A percentile compares a stretch with the other conserved stretches of the same genome.
Conservation (phyloP, 2,113 vertebrate genomes). For the Otocyon megalotis region DNA sequence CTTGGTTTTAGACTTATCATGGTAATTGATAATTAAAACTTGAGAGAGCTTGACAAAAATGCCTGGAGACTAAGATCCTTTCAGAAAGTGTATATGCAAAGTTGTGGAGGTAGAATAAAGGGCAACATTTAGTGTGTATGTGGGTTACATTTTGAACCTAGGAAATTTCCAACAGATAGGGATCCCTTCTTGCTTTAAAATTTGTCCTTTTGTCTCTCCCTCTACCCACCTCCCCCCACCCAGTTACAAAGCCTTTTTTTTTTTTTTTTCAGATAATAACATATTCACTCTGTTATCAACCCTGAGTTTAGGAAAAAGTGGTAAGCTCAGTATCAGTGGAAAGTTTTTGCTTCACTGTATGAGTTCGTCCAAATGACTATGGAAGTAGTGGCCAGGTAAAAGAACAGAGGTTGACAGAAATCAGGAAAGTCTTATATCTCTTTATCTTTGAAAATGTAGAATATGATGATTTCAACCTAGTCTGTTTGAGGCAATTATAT, state of each 20-base stretch:
- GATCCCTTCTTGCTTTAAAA: not conserved
- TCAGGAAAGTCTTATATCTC: not conserved
- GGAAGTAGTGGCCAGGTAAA: not conserved
- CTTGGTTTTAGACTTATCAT: conserved; percentile 81
- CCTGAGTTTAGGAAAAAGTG: not conserved
- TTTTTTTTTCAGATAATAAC: not conserved
- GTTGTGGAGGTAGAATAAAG: conserved; percentile 1
- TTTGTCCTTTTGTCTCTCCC: not conserved
- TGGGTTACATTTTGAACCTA: not conserved
- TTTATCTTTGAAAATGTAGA: not conserved
- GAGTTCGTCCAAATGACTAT: not conserved
- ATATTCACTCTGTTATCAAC: not conserved
- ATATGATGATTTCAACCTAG: not conserved
- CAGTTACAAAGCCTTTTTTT: not conserved
- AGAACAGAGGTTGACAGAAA: not conserved
- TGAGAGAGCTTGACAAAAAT: conserved; percentile 72
- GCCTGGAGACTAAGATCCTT: conserved; percentile 59
- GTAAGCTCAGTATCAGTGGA: not conserved
- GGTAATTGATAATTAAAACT: conserved; percentile 83
- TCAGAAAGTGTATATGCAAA: not conserved
- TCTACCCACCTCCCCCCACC: not conserved
- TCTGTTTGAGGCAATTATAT: not conserved
- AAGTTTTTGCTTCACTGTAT: not conserved
- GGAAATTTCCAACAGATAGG: not conserved
- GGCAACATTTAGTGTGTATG: not conserved